These are phyloP conservation scores for Eufriesea mexicana DNA, from an alignment of 1,140 invertebrate species.

Conservation along the genomic window DNA sequence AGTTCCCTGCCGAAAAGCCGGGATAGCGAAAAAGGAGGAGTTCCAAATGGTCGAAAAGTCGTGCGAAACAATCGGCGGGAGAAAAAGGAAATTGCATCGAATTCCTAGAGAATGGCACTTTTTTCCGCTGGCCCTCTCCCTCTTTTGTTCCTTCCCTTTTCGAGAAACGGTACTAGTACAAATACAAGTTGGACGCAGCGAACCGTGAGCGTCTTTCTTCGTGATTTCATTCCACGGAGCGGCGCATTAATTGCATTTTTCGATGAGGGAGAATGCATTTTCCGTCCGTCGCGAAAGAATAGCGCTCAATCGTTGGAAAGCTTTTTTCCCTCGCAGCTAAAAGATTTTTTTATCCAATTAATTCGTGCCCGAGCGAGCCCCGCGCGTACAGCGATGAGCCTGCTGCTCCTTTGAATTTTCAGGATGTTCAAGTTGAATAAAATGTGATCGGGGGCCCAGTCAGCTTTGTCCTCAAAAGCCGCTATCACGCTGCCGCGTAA, in stretches of 20 bases:
- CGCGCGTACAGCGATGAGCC: not conserved
- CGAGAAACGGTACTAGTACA: not conserved
- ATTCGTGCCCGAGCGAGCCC: not conserved
- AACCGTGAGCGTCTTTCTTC: conserved; percentile 2
- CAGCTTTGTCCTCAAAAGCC: not conserved
- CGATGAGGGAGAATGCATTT: conserved; percentile 35
- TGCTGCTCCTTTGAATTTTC: conserved; percentile 42
- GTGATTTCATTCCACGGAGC: conserved; percentile 11
- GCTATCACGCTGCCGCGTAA: not conserved
- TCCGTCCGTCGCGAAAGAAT: conserved; percentile 12
- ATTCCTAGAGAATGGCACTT: not conserved
- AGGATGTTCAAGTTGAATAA: conserved; percentile 26
- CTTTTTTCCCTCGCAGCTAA: conserved; percentile 28
- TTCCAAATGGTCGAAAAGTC: not conserved
- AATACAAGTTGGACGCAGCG: conserved; percentile 11
- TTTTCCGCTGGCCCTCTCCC: too few species aligned
- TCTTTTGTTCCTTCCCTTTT: not conserved
- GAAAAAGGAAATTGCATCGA: not conserved
- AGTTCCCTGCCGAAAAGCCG: not conserved
- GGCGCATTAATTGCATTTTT: conserved; percentile 42
- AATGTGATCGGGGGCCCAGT: conserved; percentile 3
- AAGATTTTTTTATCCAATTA: conserved; percentile 54
- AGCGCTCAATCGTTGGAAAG: conserved; percentile 34
- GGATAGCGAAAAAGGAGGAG: not conserved
- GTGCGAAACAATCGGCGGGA: not conserved